phyloP scores from a whole-genome alignment of 2,888 invertebrate genomes.

The Drosophila macrospina region DNA sequence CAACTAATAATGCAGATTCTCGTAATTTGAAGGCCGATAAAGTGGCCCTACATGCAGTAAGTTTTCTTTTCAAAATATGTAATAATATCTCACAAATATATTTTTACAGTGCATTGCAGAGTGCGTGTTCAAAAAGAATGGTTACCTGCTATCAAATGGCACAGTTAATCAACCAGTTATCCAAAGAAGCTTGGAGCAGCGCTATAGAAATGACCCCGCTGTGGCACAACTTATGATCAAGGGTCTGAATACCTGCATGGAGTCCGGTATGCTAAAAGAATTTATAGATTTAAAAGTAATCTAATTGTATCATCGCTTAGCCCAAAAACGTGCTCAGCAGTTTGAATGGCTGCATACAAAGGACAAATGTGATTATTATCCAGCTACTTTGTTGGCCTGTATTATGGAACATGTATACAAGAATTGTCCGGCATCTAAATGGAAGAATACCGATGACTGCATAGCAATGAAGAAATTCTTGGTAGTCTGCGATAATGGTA shows the following conservation, averaged over 20 bases:
- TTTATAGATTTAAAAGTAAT: background rate
- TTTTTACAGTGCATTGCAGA: constrained; percentile 63
- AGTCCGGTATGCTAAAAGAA: constrained; percentile 35
- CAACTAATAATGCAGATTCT: constrained; percentile 31
- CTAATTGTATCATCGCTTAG: constrained; percentile 18
- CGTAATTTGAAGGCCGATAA: constrained; percentile 52
- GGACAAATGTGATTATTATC: constrained; percentile 61
- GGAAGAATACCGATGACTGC: constrained; percentile 65
- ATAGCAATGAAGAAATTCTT: constrained; percentile 58
- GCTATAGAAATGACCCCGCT: constrained; percentile 42
- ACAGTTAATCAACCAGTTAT: constrained; percentile 45
- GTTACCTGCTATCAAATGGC: constrained; percentile 53
- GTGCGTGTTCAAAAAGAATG: constrained; percentile 57
- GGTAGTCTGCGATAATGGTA: constrained; percentile 50
- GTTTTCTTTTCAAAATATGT: background rate
- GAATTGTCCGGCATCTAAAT: constrained; percentile 61
- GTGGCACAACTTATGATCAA: constrained; percentile 41
- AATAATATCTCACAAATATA: no score
- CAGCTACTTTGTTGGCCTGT: constrained; percentile 63
- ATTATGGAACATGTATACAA: constrained; percentile 61
- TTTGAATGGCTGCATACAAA: constrained; percentile 60
- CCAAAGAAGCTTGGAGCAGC: constrained; percentile 42
- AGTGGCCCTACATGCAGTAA: constrained; percentile 58
- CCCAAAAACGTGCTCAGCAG: constrained; percentile 43
- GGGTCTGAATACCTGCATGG: constrained; percentile 40